phyloP scores from a whole-genome alignment of 2,797 vertebrate genomes.

The Gastrophryne carolinensis region DNA sequence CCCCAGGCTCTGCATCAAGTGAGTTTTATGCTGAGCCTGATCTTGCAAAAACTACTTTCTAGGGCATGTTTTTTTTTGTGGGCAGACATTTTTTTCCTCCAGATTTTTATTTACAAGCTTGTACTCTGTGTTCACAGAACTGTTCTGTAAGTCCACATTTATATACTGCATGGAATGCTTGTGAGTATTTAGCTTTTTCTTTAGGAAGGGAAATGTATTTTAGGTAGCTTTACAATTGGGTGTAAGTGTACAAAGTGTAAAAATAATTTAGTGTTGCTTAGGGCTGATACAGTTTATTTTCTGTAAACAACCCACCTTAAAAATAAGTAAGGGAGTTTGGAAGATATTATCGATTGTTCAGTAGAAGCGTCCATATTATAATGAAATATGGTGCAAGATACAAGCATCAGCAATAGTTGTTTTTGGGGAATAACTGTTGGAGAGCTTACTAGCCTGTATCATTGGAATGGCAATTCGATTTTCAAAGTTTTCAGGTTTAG shows the following conservation, averaged over 20 bases:
- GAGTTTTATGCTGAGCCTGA: conserved; percentile 25
- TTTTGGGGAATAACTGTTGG: too few species aligned
- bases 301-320: not conserved
- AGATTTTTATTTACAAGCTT: not conserved
- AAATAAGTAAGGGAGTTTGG: too few species aligned
- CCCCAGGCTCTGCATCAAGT: conserved; percentile 39
- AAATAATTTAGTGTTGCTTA: not conserved
- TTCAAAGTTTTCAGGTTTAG: too few species aligned
- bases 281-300: not conserved
- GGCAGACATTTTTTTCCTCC: not conserved
- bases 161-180: not conserved
- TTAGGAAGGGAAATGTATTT: not conserved
- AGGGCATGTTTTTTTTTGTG: not conserved
- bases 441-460: too few species aligned
- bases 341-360: too few species aligned
- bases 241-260: too few species aligned
- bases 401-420: too few species aligned
- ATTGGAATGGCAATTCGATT: too few species aligned
- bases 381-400: too few species aligned
- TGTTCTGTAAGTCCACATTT: not conserved
- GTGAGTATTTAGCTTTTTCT: not conserved
- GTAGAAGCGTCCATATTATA: too few species aligned
- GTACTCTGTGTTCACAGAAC: not conserved
- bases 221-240: not conserved
- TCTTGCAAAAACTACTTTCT: conserved; percentile 12